phyloP scores from a whole-genome alignment of 2,797 vertebrate species.

The Botia almorhae region DNA sequence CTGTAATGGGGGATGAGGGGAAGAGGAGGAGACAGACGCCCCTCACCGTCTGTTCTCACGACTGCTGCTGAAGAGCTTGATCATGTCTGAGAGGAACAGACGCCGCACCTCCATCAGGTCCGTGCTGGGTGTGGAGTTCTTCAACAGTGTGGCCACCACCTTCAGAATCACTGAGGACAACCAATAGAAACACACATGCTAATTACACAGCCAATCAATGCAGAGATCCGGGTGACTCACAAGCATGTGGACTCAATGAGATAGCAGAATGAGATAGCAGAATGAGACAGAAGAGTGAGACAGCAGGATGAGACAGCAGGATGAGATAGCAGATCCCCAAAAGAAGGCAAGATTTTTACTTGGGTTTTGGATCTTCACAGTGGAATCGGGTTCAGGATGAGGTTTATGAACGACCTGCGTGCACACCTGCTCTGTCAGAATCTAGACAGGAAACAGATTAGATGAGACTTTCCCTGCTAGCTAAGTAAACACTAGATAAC shows the following conservation, averaged over 20 bases:
- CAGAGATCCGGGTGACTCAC: conserved; percentile 59
- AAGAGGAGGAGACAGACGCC: conserved; percentile 30
- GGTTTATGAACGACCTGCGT: conserved; percentile 96
- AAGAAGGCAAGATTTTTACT: conserved; percentile 72
- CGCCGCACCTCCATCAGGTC: conserved; percentile 98
- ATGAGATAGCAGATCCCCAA: too few species aligned
- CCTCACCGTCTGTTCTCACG: conserved; percentile 95
- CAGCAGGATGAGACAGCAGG: too few species aligned
- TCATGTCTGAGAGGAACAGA: conserved; percentile 97
- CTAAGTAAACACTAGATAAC: too few species aligned
- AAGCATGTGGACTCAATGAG: not conserved
- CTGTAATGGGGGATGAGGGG: conserved; percentile 28
- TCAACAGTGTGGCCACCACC: conserved; percentile 96
- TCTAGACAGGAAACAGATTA: conserved; percentile 73
- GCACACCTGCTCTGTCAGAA: conserved; percentile 94
- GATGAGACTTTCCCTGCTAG: not conserved
- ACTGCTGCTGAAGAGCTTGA: conserved; percentile 96
- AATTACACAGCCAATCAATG: conserved; percentile 86
- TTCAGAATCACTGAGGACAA: conserved; percentile 93
- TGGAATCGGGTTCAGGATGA: conserved; percentile 92
- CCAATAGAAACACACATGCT: conserved; percentile 67
- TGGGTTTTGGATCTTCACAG: conserved; percentile 96
- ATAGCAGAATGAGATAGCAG: too few species aligned
- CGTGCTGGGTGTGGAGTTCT: conserved; percentile 90
- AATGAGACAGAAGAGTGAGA: too few species aligned